These are phyloP conservation scores for Scaptodrosophila latifasciaeformis DNA, from an alignment of 2,888 invertebrate species.

Conservation along the genomic window DNA sequence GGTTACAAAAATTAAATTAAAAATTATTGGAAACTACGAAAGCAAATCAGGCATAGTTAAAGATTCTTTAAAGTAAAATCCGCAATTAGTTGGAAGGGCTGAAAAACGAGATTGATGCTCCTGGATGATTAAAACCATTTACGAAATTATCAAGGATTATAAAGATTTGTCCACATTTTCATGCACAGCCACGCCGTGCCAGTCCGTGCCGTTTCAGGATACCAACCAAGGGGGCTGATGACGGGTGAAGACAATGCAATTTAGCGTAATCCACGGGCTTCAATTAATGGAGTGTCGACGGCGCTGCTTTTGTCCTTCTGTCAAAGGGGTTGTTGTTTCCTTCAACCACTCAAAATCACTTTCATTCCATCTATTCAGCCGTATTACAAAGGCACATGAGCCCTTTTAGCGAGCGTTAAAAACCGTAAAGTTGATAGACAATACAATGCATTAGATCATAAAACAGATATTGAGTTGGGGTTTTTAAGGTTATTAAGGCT, in stretches of 20 bases:
- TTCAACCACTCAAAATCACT: too few relatives aligned
- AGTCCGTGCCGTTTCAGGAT: too few relatives aligned
- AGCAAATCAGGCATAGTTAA: conserved; percentile 1
- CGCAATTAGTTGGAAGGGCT: conserved; percentile 7
- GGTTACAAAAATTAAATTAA: background rate
- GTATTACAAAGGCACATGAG: conserved; percentile 26
- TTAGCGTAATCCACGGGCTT: conserved; percentile 72
- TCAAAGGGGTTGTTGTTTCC: conserved; percentile 41
- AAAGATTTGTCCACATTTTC: conserved; percentile 68
- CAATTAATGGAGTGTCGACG: conserved; percentile 71
- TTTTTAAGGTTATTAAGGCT: background rate
- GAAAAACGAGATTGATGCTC: background rate
- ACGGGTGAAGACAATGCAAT: conserved; percentile 70
- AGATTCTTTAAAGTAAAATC: conserved; percentile 19
- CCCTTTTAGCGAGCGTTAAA: conserved; percentile 24
- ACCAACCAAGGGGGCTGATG: conserved; percentile 52
- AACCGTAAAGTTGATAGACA: conserved; percentile 35
- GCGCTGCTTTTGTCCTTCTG: conserved; percentile 25
- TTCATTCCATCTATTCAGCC: conserved; percentile 5
- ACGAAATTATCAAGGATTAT: conserved; percentile 74
- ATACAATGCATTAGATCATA: conserved; percentile 34
- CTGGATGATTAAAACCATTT: conserved; percentile 73
- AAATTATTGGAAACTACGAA: background rate
- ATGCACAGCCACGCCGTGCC: conserved; percentile 46
- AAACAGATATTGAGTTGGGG: too few relatives aligned